phyloP scores from a whole-genome alignment of 2,113 vertebrate species.

The Pogonocichla stellata region DNA sequence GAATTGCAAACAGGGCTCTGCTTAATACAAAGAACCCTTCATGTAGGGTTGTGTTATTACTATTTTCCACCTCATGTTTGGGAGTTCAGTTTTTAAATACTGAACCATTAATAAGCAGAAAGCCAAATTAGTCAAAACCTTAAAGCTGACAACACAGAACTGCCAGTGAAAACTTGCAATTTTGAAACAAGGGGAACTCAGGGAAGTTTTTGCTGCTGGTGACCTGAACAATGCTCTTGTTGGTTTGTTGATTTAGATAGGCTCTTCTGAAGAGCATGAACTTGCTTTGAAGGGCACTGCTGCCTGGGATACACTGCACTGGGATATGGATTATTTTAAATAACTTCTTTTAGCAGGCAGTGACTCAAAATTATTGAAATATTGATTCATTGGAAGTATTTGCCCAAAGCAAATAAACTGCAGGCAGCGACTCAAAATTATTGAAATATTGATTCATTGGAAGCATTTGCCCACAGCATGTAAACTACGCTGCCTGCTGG shows the following conservation, averaged over 20 bases:
- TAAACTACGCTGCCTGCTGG: not conserved
- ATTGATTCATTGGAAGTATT: not conserved
- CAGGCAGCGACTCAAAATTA: not conserved
- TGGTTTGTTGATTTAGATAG: not conserved
- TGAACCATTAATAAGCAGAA: constrained; percentile 40
- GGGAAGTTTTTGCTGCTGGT: not conserved
- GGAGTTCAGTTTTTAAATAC: constrained; percentile 48
- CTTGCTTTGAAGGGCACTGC: not conserved
- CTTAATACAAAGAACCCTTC: constrained; percentile 47
- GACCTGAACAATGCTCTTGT: not conserved
- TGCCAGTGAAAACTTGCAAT: not conserved
- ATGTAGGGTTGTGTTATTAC: not conserved
- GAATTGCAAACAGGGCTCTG: constrained; percentile 39
- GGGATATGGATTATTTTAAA: not conserved
- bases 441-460: not conserved
- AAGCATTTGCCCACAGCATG: not conserved
- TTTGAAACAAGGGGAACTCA: not conserved
- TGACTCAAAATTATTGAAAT: not conserved
- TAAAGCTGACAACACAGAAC: not conserved
- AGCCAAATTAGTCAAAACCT: constrained; percentile 22
- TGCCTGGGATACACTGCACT: not conserved
- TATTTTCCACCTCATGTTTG: not conserved
- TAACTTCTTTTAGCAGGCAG: not conserved
- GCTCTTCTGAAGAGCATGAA: not conserved
- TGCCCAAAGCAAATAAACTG: not conserved